Percentiles rank a stretch among this genome's conserved stretches.
Evolutionary conservation across 1,140 invertebrate species (phyloP).

Genomic region (Bicyclus anynana): DNA sequence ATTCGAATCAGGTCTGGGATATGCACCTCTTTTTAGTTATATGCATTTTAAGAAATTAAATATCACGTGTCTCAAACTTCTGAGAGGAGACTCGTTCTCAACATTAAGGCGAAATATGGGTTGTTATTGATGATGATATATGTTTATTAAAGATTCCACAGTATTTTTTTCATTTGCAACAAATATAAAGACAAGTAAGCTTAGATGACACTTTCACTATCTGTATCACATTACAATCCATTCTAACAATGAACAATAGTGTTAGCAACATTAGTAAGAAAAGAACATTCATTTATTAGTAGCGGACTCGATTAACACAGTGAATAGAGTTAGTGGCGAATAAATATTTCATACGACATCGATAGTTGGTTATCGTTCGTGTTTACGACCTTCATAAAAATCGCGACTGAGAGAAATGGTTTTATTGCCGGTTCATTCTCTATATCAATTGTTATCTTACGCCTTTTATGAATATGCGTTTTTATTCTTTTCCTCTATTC

Average conservation of each 20-base stretch:
- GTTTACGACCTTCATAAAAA: constrained; percentile 55
- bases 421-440: constrained; percentile 39
- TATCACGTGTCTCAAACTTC: too few species aligned
- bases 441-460: constrained; percentile 35
- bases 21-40: too few species aligned
- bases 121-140: too few species aligned
- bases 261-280: neutral
- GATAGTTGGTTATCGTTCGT: constrained; percentile 49
- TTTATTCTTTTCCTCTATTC: neutral
- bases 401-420: constrained; percentile 30
- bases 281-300: constrained; percentile 8
- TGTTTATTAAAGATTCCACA: too few species aligned
- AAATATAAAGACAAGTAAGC: too few species aligned
- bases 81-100: too few species aligned
- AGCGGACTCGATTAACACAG: constrained; percentile 40
- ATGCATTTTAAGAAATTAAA: too few species aligned
- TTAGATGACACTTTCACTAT: too few species aligned
- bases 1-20: too few species aligned
- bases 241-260: neutral
- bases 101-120: too few species aligned
- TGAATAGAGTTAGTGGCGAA: constrained; percentile 40
- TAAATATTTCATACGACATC: constrained; percentile 55
- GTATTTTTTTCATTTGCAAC: too few species aligned
- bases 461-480: constrained; percentile 12
- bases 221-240: too few species aligned